Evolutionary conservation across 1,140 invertebrate genomes (phyloP).

Genomic region (Tetraneura akinire): DNA sequence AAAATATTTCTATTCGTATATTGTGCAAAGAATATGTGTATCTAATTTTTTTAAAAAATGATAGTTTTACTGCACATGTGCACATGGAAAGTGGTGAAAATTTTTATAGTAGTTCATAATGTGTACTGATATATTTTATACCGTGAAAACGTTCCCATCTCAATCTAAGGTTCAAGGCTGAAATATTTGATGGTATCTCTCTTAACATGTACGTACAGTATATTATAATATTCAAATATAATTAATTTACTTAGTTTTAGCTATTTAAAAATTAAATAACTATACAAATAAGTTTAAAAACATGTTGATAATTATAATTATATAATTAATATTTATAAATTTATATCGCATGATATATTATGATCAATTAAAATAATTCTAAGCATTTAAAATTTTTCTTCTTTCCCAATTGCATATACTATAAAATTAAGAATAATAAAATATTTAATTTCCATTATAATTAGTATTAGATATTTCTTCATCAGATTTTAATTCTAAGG

Average conservation of each 20-base stretch:
- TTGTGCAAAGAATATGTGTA: no score
- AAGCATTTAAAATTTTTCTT: neutral
- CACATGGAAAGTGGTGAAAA: no score
- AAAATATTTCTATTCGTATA: no score
- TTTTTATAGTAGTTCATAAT: no score
- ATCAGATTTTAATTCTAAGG: constrained; percentile 61
- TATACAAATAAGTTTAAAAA: neutral
- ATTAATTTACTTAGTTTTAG: neutral
- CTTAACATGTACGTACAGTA: no score
- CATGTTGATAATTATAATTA: neutral
- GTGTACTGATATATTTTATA: no score
- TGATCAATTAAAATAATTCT: neutral
- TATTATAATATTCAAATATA: no score
- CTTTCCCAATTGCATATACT: neutral
- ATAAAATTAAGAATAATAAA: neutral
- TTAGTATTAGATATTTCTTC: constrained; percentile 50
- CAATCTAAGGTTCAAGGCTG: no score
- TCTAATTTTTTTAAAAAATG: no score
- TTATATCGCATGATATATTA: neutral
- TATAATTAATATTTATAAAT: neutral
- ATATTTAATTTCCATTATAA: neutral
- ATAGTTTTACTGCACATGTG: no score
- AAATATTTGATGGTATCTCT: no score
- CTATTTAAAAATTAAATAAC: neutral
- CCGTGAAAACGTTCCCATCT: no score